Base-by-base conservation (phyloP, 2,113 vertebrate species). In the Ictalurus furcatus region DNA sequence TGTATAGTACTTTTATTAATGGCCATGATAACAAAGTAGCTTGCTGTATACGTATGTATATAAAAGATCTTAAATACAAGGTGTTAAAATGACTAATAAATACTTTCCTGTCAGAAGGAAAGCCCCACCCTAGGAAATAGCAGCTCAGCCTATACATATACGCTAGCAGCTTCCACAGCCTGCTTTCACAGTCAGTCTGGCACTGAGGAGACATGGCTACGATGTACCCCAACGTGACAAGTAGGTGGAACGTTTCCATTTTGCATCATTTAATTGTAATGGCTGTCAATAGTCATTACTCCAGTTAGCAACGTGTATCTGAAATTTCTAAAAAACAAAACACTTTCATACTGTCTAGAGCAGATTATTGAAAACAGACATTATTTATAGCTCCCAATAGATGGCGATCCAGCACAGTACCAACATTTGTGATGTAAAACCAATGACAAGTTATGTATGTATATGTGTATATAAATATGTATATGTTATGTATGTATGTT, bases 91-190 rank as follows among this genome's bases (percentile, higher is more conserved):
- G 16, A 52, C 21, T 52, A 52, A 52, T 52, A 11, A 11, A 52
- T 11, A 9, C 8, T 52, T n/a, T 76, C 34, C n/a, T 69, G 2
- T 67, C 52, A 19, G 23, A 1, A 37, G 28, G 4, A 4, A 83
- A 83, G 63, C 34, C 21, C 79, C 87, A 56, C 87, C 87, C 25
- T 34, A 83, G 52, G 52, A 88, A 88, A 58, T 28, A 0, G 34
- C 52, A 83, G 34, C 58, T 83, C 79, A 83, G 52, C 52, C 87
- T 58, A 34, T 19, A 19, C 16, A 44, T 44, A 73, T n/a, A 52
- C 48, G 9, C 8, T 52, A 73, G 23, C 16, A 56, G 52, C 4
- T 37, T 28, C 23, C 8, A 69, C 61, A 7, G 23, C 19, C 21
- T 17, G 48, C 40, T 21, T 44, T 82, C 19, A 12, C 58, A 34